Percentiles rank a stretch among this genome's conserved stretches.
Conservation (phyloP, 2,797 vertebrate genomes). For the Sebastes cheni region DNA sequence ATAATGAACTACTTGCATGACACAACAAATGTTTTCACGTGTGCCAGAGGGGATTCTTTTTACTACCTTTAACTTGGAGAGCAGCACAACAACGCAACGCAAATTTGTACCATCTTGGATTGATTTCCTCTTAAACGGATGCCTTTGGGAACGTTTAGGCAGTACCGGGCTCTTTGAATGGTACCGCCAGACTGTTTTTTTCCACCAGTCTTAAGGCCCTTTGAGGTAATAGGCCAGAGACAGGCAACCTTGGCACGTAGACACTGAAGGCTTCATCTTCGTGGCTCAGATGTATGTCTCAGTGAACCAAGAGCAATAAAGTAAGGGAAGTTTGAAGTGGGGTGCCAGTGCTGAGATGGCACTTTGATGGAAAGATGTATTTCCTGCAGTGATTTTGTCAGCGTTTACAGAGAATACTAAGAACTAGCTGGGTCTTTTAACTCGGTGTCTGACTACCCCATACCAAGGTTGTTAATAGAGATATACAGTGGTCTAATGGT, state of each 20-base stretch:
- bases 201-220: conserved; percentile 43
- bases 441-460: neutral
- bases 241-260: conserved; percentile 46
- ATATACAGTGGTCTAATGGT: neutral
- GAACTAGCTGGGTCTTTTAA: conserved; percentile 1
- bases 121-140: conserved; percentile 48
- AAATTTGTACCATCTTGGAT: conserved; percentile 25
- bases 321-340: conserved; percentile 55
- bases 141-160: conserved; percentile 36
- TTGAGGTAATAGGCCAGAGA: conserved; percentile 55
- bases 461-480: neutral
- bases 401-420: conserved; percentile 52
- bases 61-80: conserved; percentile 4
- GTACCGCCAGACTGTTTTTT: conserved; percentile 37
- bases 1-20: conserved; percentile 15
- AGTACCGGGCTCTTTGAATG: conserved; percentile 19
- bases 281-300: conserved; percentile 23
- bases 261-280: conserved; percentile 43
- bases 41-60: conserved; percentile 6
- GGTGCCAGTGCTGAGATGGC: conserved; percentile 69
- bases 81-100: conserved; percentile 29
- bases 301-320: conserved; percentile 58
- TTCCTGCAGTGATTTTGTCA: conserved; percentile 62
- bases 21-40: conserved; percentile 15
- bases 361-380: conserved; percentile 61